Evolutionary conservation across 2,888 invertebrate species (phyloP).

Genomic region (Troglohyphantes excavatus): DNA sequence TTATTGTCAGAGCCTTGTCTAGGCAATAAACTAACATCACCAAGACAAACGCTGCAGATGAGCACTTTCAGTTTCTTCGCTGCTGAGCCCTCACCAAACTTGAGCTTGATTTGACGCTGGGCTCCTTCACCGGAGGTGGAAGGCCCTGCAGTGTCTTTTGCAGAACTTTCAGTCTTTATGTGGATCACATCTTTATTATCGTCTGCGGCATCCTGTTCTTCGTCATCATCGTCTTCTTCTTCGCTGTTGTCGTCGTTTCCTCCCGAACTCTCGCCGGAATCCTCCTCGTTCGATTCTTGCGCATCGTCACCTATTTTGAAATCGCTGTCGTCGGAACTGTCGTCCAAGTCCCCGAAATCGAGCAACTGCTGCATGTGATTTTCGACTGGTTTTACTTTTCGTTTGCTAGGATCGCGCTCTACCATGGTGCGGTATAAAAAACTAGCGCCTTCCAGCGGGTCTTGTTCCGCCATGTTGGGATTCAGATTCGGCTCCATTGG

Average conservation of each 20-base stretch:
- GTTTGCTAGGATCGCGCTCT: constrained; percentile 90
- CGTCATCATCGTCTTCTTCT: constrained; percentile 86
- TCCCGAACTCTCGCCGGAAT: constrained; percentile 84
- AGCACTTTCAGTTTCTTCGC: constrained; percentile 84
- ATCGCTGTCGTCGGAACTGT: constrained; percentile 97
- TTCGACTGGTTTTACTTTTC: constrained; percentile 89
- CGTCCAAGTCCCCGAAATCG: constrained; percentile 88
- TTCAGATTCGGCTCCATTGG: constrained; percentile 47
- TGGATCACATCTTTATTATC: constrained; percentile 34
- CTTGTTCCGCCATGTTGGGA: constrained; percentile 76
- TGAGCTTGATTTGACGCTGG: constrained; percentile 60
- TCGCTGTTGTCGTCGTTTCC: constrained; percentile 90
- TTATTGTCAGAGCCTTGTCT: constrained; percentile 70
- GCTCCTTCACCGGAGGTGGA: constrained; percentile 35
- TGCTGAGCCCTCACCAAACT: constrained; percentile 51
- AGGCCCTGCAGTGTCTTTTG: constrained; percentile 37
- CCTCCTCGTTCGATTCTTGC: constrained; percentile 72
- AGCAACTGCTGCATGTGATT: constrained; percentile 82
- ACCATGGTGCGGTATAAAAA: constrained; percentile 81
- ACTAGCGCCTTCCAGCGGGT: constrained; percentile 72
- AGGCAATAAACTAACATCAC: constrained; percentile 85
- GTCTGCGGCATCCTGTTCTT: constrained; percentile 79
- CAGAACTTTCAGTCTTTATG: constrained; percentile 23
- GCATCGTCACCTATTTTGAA: constrained; percentile 87
- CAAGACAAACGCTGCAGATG: constrained; percentile 95